Percentiles rank a stretch among this genome's conserved stretches.
Conservation (phyloP, 2,113 vertebrate species). For the Podilymbus podiceps region DNA sequence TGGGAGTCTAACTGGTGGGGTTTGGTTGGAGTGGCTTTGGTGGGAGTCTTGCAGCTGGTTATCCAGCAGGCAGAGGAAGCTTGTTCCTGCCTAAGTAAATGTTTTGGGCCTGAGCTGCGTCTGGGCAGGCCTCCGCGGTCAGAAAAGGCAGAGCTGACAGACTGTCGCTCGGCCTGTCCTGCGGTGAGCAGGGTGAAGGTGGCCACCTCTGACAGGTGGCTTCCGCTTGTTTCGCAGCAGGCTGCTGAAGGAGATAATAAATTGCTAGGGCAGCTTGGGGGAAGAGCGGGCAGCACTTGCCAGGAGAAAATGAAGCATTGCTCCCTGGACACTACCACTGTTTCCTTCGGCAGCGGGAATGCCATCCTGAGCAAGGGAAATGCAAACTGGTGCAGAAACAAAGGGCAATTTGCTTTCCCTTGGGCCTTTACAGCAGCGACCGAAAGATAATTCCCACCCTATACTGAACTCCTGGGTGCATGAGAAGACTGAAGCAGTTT, state of each 20-base stretch:
- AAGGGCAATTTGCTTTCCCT: neutral
- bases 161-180: neutral
- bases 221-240: rapidly evolving
- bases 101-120: neutral
- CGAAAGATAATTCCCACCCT: neutral
- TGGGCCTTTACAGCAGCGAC: neutral
- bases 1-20: rapidly evolving
- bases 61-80: neutral
- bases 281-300: neutral
- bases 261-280: neutral
- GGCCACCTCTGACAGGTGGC: neutral
- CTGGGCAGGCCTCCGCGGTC: neutral
- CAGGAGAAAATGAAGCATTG: neutral
- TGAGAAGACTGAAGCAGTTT: neutral
- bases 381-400: neutral
- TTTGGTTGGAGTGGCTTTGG: neutral
- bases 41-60: neutral
- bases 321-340: neutral
- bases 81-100: neutral
- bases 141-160: neutral
- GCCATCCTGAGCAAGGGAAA: neutral
- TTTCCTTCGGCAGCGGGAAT: rapidly evolving
- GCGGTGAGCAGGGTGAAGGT: neutral
- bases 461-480: neutral
- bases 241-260: neutral